phyloP scores from a whole-genome alignment of 2,888 invertebrate species.

The Hyalella azteca region DNA sequence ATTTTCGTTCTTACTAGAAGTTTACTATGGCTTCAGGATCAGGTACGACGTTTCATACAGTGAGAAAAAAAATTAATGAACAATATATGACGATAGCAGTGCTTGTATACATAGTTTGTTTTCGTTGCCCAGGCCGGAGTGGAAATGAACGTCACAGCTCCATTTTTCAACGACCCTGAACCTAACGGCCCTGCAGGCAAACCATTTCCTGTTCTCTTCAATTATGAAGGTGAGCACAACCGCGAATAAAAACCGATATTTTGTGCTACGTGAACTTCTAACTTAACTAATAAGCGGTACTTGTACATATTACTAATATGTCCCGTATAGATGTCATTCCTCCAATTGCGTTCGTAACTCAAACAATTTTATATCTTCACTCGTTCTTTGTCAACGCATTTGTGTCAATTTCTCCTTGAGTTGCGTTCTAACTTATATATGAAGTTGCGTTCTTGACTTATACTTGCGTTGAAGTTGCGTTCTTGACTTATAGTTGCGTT shows the following conservation, averaged over 20 bases:
- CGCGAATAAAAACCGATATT: not conserved
- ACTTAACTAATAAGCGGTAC: too few relatives aligned
- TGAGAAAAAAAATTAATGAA: not conserved
- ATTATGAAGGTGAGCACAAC: constrained; percentile 63
- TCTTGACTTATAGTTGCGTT: too few relatives aligned
- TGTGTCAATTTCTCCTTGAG: too few relatives aligned
- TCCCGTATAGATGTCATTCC: too few relatives aligned
- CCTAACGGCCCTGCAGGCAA: constrained; percentile 62
- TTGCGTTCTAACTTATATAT: too few relatives aligned
- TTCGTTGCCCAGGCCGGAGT: constrained; percentile 35
- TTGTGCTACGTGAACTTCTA: too few relatives aligned
- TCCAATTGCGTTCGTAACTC: too few relatives aligned
- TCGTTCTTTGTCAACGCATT: too few relatives aligned
- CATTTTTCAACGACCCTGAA: constrained; percentile 63
- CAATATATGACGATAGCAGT: not conserved
- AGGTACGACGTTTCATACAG: not conserved
- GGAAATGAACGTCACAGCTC: constrained; percentile 61
- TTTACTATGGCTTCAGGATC: not conserved
- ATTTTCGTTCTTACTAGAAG: not conserved
- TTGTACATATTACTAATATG: too few relatives aligned
- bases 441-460: too few relatives aligned
- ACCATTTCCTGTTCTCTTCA: constrained; percentile 63
- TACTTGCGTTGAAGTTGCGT: too few relatives aligned
- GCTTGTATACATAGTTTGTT: not conserved
- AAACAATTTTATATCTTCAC: too few relatives aligned